Conservation (phyloP, 2,888 invertebrate species). For the Poecilobothrus nobilitatus region DNA sequence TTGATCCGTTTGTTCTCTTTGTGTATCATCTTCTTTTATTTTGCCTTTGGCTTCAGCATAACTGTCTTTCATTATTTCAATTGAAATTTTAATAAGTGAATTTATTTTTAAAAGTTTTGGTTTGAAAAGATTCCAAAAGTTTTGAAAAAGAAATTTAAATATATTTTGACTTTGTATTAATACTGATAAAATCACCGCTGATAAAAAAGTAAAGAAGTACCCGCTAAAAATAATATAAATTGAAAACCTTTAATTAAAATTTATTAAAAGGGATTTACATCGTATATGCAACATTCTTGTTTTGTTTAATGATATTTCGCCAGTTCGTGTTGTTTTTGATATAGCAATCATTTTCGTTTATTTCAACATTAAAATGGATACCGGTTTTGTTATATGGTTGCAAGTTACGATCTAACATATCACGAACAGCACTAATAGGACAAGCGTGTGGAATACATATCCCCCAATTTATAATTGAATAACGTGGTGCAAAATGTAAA, state of each 20-base stretch:
- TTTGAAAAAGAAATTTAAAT: background rate
- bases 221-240: constrained; percentile 20
- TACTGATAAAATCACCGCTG: constrained; percentile 12
- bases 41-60: constrained; percentile 18
- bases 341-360: constrained; percentile 53
- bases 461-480: constrained; percentile 63
- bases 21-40: constrained; percentile 24
- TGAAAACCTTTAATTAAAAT: constrained; percentile 18
- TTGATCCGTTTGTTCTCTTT: constrained; percentile 9
- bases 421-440: constrained; percentile 47
- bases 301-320: constrained; percentile 31
- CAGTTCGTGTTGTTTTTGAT: constrained; percentile 40
- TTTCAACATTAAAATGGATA: constrained; percentile 51
- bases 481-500: constrained; percentile 63
- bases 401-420: constrained; percentile 50
- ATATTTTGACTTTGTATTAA: constrained; percentile 10
- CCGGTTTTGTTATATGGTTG: constrained; percentile 52
- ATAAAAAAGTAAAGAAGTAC: constrained; percentile 18
- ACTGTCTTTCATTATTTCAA: constrained; percentile 12
- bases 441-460: constrained; percentile 60
- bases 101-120: constrained; percentile 11
- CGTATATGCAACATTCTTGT: constrained; percentile 45
- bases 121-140: constrained; percentile 12
- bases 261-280: too few relatives aligned
- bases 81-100: background rate